Base-by-base conservation (phyloP, 92 coral and sea anemone genomes). In the Phymanthus crucifer region DNA sequence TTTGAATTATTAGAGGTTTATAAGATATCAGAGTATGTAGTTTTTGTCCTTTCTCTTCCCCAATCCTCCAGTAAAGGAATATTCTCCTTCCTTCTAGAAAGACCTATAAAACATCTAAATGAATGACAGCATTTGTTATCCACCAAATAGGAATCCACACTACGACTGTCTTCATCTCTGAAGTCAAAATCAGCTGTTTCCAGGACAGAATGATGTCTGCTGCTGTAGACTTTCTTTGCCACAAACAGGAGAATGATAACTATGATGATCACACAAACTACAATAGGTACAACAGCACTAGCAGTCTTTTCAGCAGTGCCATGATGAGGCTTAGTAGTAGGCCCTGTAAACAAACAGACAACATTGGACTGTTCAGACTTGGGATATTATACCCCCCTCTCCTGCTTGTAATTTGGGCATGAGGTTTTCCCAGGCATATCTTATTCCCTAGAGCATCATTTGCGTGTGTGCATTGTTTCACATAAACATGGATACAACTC, bases 171-270 rank as follows among this genome's bases (percentile, higher is more conserved):
- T 43, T 77, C 84, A 74, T 89, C 93, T 21, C 98, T 83, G 84
- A 95, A 95, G 77, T 95, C 98, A 84, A 95, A 95, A 85, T 91
- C 83, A 21, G 98, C 98, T 57, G 84, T 91, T 84, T 95, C 98
- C 23, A 84, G 76, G 36, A 78, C 73, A 23, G 84, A 64, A 43
- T 82, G 87, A 18, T 73, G 80, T 50, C 90, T 84, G 29, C 61
- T 80, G 27, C 65, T 40, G 72, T 84, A 89, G 37, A 89, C 37
- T n/a, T 84, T 87, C 56, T 73, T 83, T 16, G 76, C 81, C 72
- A 87, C 76, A 75, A 72, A 80, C n/a, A 80, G 85, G 6, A 75
- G 32, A 26, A 80, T 81, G 33, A 79, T 52, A 14, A 84, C 43
- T 31, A 80, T 3, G 29, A 87, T 52, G 29, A 77, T 27, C 27